Evolutionary conservation across 2,113 vertebrate species (phyloP).

Genomic region (Ciconia stormi): DNA sequence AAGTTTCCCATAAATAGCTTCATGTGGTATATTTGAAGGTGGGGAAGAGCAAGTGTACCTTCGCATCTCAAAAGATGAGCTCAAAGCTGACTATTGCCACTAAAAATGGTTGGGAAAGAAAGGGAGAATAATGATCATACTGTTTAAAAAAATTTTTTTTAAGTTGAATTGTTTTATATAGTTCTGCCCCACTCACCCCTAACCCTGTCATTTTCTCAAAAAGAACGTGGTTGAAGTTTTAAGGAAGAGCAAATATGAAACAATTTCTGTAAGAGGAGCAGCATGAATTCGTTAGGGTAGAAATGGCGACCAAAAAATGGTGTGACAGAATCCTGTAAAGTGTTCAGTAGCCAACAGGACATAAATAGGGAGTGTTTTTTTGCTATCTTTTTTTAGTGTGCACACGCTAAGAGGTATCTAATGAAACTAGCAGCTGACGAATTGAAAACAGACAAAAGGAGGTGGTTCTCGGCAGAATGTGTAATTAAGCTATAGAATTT

Average conservation of each 20-base stretch:
- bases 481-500: slow-evolving; percentile 53
- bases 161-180: background rate
- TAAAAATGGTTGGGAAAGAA: background rate
- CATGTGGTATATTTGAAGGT: background rate
- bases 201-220: background rate
- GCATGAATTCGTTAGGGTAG: background rate
- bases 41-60: background rate
- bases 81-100: background rate
- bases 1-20: background rate
- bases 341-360: background rate
- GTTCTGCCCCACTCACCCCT: background rate
- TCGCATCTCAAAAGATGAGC: background rate
- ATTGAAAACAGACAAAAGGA: slow-evolving; percentile 49
- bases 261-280: background rate
- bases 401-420: background rate
- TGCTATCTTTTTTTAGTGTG: background rate
- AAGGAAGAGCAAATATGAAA: background rate
- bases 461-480: background rate
- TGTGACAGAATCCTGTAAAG: background rate
- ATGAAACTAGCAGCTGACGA: slow-evolving; percentile 47
- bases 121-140: background rate
- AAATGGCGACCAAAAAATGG: background rate
- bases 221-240: background rate
- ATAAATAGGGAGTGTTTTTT: slow-evolving; percentile 18
- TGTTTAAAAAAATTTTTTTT: background rate